These are phyloP conservation scores for Sitta europaea DNA, from an alignment of 2,113 vertebrate genomes.

Conservation along the genomic window DNA sequence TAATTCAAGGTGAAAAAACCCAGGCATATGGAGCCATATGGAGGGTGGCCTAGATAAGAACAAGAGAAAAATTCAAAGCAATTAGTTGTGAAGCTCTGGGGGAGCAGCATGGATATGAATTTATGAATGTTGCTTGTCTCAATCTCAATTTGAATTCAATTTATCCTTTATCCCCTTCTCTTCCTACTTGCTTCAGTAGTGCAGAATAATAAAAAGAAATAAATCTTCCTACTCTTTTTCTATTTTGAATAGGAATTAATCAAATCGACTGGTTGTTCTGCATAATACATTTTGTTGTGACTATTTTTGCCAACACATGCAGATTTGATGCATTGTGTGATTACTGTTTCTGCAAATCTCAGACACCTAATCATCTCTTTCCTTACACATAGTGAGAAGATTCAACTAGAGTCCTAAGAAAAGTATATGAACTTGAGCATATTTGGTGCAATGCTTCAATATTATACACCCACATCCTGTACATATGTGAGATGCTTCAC, in stretches of 20 bases:
- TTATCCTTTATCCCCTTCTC: constrained; percentile 29
- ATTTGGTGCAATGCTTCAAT: background rate
- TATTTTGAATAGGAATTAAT: constrained; percentile 50
- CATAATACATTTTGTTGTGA: constrained; percentile 40
- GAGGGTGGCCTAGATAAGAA: background rate
- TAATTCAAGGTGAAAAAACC: constrained; percentile 11
- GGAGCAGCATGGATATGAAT: constrained; percentile 15
- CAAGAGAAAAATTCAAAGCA: constrained; percentile 18
- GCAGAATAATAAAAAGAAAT: constrained; percentile 47
- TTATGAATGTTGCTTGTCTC: constrained; percentile 34
- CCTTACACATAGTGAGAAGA: background rate
- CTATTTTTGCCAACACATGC: background rate
- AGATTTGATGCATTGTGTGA: constrained; percentile 37
- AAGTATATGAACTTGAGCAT: background rate
- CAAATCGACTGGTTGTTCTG: background rate
- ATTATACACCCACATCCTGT: background rate
- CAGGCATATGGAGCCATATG: background rate
- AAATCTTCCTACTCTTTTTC: constrained; percentile 24
- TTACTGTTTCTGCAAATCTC: constrained; percentile 3
- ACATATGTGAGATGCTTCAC: background rate
- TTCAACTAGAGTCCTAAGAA: background rate
- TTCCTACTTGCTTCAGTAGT: constrained; percentile 16
- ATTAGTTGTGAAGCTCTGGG: constrained; percentile 18
- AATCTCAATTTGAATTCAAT: constrained; percentile 23
- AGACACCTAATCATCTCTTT: background rate